Evolutionary conservation across 2,888 invertebrate genomes (phyloP), one percentile per base, ranked within the genome.

Genomic region (Leptinotarsa tumamoca): DNA sequence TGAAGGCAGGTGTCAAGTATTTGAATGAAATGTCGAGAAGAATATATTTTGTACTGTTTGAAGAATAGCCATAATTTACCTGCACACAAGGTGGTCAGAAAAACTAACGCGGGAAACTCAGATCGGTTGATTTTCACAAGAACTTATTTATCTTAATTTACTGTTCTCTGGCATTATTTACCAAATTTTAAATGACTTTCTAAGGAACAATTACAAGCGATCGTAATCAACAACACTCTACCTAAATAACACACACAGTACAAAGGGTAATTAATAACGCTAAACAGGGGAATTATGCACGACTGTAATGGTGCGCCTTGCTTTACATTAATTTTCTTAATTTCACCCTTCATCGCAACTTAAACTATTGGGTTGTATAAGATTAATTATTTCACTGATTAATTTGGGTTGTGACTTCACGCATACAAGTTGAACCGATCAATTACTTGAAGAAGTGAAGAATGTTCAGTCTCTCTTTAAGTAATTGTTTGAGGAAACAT

Each of bases 291-390:
- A 81, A 79, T 80, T 80, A 80, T 79, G 76, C 72, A 76, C 70
- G 76, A 80, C 77, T 78, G 75, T 76, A 78, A 79, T 74, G 79
- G 77, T 77, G 76, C 76, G 79, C 80, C 80, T 80, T 80, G 72
- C 77, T 80, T 72, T 73, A 78, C 82, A 81, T 82, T 81, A 80
- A 82, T 82, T 82, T 82, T 82, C 81, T 82, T 82, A 82, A 81
- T 82, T 82, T 80, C 80, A 76, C 76, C 79, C 80, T 78, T 79
- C 77, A 74, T 75, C 78, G 76, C 78, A 71, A 80, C 79, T 73
- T 72, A 70, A 78, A 75, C 80, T 79, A 78, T 79, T 81, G 79
- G 81, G 76, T 77, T 79, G 81, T 80, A 74, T 79, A 77, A 80
- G 81, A 81, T 81, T 81, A 79, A 81, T 81, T 80, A 61, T 58